Conservation (phyloP, 2,797 vertebrate genomes). For the Serranus cabrilla region DNA sequence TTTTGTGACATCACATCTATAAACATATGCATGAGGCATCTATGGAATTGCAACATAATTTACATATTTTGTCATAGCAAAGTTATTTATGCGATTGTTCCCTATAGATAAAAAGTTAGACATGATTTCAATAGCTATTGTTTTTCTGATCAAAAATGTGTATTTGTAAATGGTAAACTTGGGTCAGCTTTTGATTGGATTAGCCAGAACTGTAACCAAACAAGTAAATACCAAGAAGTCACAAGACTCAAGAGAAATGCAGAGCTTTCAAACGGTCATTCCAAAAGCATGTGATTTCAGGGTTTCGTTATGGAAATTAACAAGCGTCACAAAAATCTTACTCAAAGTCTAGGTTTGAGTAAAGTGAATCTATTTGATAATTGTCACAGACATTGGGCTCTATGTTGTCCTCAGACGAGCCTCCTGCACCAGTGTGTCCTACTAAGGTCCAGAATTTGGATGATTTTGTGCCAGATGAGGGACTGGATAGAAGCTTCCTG, state of each 20-base stretch:
- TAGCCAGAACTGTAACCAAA: constrained; percentile 2
- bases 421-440: constrained; percentile 70
- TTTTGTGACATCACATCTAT: no score
- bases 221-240: constrained; percentile 25
- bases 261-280: constrained; percentile 25
- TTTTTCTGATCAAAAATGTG: neutral
- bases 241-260: constrained; percentile 51
- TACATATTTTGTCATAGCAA: no score
- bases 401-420: constrained; percentile 71
- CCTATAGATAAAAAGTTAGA: no score
- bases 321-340: neutral
- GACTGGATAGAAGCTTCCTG: constrained; percentile 94
- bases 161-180: neutral
- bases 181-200: constrained; percentile 1
- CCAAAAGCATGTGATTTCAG: constrained; percentile 61
- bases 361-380: neutral
- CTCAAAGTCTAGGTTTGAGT: neutral
- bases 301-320: constrained; percentile 5
- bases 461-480: constrained; percentile 94
- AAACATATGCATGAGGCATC: no score
- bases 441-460: constrained; percentile 89
- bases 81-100: no score
- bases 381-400: neutral
- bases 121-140: no score
- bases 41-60: no score